These are phyloP conservation scores for Apamea anceps DNA, from an alignment of 2,888 invertebrate species.

Conservation along the genomic window DNA sequence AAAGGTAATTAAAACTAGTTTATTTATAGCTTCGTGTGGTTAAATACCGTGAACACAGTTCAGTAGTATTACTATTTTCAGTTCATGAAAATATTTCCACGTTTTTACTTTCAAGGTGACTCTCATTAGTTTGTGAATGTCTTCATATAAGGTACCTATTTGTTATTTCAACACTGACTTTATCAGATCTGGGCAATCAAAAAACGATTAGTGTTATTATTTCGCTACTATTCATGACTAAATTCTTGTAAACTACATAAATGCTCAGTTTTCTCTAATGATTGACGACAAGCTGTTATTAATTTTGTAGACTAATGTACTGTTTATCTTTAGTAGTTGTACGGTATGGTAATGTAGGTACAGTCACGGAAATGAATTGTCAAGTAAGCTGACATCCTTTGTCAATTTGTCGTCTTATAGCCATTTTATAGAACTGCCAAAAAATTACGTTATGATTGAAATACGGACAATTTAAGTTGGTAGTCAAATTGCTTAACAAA, in stretches of 20 bases:
- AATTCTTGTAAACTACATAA: conserved; percentile 34
- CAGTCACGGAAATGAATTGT: no score
- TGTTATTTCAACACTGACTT: conserved; percentile 16
- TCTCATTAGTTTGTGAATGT: conserved; percentile 22
- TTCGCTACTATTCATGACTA: conserved; percentile 25
- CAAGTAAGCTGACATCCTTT: not conserved
- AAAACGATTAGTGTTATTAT: conserved; percentile 34
- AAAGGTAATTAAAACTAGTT: conserved; percentile 41
- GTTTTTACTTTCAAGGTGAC: conserved; percentile 33
- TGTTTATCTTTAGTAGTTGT: not conserved
- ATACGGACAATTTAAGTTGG: not conserved
- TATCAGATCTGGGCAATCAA: conserved; percentile 33
- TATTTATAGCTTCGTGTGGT: conserved; percentile 43
- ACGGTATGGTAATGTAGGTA: not conserved
- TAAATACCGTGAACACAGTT: conserved; percentile 19
- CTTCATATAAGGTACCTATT: not conserved
- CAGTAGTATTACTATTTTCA: conserved; percentile 41
- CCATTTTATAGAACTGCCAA: not conserved
- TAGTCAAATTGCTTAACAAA: not conserved
- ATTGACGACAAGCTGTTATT: conserved; percentile 3
- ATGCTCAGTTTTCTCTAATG: conserved; percentile 15
- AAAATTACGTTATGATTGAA: not conserved
- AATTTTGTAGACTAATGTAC: not conserved
- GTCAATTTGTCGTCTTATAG: not conserved
- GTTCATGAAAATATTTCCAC: conserved; percentile 47